Conservation (phyloP, 2,797 vertebrate species). For the Lophius americanus region DNA sequence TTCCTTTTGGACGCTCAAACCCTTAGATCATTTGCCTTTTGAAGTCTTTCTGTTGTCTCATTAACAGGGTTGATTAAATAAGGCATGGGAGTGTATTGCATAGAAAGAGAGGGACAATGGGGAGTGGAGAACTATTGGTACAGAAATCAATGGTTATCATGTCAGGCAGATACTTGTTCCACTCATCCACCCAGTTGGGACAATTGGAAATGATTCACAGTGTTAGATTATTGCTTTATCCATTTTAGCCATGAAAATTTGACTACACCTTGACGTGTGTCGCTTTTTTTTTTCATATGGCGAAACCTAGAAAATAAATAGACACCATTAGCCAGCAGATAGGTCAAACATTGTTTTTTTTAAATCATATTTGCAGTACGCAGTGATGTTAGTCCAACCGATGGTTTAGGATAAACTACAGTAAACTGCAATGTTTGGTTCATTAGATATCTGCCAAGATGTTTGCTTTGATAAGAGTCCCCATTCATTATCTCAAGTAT, state of each 20-base stretch:
- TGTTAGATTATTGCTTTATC: conserved; percentile 54
- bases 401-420: conserved; percentile 36
- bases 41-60: conserved; percentile 71
- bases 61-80: conserved; percentile 65
- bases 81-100: conserved; percentile 48
- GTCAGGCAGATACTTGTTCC: conserved; percentile 56
- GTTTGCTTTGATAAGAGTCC: conserved; percentile 45
- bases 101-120: conserved; percentile 35
- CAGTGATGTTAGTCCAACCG: conserved; percentile 35
- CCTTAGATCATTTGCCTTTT: conserved; percentile 65
- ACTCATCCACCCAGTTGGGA: conserved; percentile 32
- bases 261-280: conserved; percentile 14
- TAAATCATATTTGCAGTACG: not conserved
- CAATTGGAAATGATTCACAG: conserved; percentile 44
- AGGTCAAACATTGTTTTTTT: conserved; percentile 19
- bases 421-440: conserved; percentile 31
- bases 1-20: conserved; percentile 53
- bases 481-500: conserved; percentile 38
- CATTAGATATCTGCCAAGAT: conserved; percentile 39
- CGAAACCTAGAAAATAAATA: not conserved
- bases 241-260: conserved; percentile 39
- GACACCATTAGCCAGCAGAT: not conserved
- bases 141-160: conserved; percentile 76
- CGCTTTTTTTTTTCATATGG: not conserved
- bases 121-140: conserved; percentile 68